Evolutionary conservation across 2,888 invertebrate genomes (phyloP), one percentile per base, ranked within the genome.

Genomic region (Ectemnius continuus): DNA sequence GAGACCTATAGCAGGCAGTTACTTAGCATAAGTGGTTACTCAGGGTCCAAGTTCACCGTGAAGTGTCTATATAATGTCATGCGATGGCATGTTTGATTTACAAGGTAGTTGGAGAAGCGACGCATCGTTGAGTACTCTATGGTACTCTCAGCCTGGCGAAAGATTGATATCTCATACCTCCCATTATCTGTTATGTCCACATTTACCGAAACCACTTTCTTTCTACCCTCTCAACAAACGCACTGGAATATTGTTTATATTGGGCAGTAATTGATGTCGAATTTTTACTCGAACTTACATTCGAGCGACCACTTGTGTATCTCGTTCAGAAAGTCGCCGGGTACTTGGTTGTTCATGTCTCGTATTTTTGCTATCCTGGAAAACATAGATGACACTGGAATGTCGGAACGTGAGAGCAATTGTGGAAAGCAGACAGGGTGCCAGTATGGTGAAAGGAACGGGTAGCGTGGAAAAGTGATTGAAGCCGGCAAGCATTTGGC

Each of bases 301-400:
- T 96, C 96, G 60, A 96, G 91, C 2, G 95, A 95, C 96, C 96
- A 96, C 88, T 95, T 95, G 86, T 95, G 94, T 36, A 95, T 92
- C 91, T 95, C 95, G 78, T 94, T 94, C 61, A 94, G 88, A 85
- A 95, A 95, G 87, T 95, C 93, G 0, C 91, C 91, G 0, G 94
- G 94, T 73, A 95, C 93, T 91, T 95, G 94, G 3, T 90, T 88
- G 36, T 92, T 89, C 57, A 89, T 85, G 79, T 94, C 91, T 85
- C 93, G 92, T 83, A 94, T 91, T 76, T 89, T 88, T n/a, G 92
- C 91, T 84, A 94, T 91, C 84, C 95, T 94, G 89, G 61, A 92
- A 83, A 52, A 45, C 8, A n/a, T 14, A 2, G 16, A 14, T 13
- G 5, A 56, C 2, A n/a, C 4, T 46, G 68, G 11, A 48, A 14